Evolutionary conservation across 2,113 vertebrate species (phyloP).

Genomic region (Argyrosomus japonicus): DNA sequence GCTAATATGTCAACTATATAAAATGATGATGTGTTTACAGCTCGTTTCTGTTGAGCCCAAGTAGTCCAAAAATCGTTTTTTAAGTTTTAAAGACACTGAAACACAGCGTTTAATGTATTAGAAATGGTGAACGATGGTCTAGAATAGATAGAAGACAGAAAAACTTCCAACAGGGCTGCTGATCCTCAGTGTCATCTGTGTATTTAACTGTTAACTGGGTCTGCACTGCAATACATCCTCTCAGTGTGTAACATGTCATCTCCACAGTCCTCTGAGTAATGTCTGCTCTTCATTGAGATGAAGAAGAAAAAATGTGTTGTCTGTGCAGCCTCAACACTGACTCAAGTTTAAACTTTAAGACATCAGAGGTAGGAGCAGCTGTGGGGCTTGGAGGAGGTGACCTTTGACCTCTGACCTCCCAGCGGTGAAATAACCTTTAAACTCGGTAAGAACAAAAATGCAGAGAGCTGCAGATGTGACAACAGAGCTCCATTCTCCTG

Average conservation of each 20-base stretch:
- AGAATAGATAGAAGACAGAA: neutral
- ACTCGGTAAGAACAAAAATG: conserved; percentile 54
- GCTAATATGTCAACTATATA: neutral
- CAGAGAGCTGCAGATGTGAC: conserved; percentile 75
- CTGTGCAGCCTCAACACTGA: neutral
- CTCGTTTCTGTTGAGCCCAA: neutral
- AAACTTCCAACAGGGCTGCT: neutral
- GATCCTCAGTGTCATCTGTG: conserved; percentile 4
- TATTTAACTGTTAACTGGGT: neutral
- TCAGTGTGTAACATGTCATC: neutral
- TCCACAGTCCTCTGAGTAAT: neutral
- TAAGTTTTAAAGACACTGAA: neutral
- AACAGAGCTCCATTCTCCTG: conserved; percentile 74
- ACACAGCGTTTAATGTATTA: neutral
- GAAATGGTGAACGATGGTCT: neutral
- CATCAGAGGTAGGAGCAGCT: conserved; percentile 24
- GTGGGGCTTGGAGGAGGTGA: conserved; percentile 16
- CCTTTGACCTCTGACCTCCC: conserved; percentile 63
- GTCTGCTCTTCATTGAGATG: neutral
- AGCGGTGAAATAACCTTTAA: conserved; percentile 61
- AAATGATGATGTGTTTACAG: neutral
- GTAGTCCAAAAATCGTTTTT: neutral
- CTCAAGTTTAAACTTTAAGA: conserved; percentile 42
- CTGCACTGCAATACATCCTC: neutral
- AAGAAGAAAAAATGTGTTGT: conserved; percentile 27